These are phyloP conservation scores for Thymelicus sylvestris DNA, from an alignment of 2,888 invertebrate species.

Conservation along the genomic window DNA sequence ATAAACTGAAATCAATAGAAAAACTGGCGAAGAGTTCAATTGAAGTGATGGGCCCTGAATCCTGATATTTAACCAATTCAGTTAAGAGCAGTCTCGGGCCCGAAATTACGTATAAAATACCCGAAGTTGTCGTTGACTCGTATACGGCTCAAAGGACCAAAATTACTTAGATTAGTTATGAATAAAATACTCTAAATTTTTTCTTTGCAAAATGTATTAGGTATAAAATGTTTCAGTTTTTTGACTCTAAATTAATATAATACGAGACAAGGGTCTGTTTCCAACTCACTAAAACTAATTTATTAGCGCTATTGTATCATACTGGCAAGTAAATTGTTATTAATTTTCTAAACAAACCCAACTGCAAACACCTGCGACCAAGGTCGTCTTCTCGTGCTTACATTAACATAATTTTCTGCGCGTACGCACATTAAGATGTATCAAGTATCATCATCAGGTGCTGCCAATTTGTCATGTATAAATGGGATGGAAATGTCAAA, in stretches of 20 bases:
- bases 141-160: background rate
- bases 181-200: too few relatives aligned
- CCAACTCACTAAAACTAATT: background rate
- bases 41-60: too few relatives aligned
- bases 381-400: conserved; percentile 38
- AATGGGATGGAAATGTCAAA: background rate
- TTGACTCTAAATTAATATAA: too few relatives aligned
- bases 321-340: background rate
- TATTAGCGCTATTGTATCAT: background rate
- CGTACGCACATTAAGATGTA: conserved; percentile 39
- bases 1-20: too few relatives aligned
- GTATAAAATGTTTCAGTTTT: too few relatives aligned
- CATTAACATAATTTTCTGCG: conserved; percentile 44
- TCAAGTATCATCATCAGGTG: conserved; percentile 60
- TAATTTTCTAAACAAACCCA: conserved; percentile 12
- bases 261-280: background rate
- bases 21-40: too few relatives aligned
- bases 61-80: too few relatives aligned
- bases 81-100: too few relatives aligned
- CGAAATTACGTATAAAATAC: too few relatives aligned
- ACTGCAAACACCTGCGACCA: conserved; percentile 43
- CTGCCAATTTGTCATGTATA: conserved; percentile 49
- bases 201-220: too few relatives aligned
- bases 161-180: background rate
- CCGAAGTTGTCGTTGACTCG: background rate